A percentile compares a stretch with the other conserved stretches of the same genome.
Evolutionary conservation across 2,888 invertebrate genomes (phyloP).

Genomic region (Pollenia amentaria): DNA sequence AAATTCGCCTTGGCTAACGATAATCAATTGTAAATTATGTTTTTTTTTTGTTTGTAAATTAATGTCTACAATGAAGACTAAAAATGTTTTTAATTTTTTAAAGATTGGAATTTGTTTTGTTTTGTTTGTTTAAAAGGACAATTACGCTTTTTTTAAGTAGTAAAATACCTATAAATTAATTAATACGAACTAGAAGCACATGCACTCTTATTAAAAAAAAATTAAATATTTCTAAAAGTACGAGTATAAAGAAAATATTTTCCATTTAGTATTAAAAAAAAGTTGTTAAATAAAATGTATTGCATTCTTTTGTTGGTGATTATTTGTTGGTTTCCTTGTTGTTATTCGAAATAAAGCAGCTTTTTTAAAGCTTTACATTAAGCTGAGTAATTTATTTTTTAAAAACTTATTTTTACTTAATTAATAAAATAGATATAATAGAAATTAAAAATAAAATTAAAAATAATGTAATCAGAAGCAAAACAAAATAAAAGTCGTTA

Average conservation of each 20-base stretch:
- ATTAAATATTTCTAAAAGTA: constrained; percentile 38
- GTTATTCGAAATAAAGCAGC: constrained; percentile 60
- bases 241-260: constrained; percentile 30
- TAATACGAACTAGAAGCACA: constrained; percentile 74
- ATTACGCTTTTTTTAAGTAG: constrained; percentile 4
- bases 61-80: constrained; percentile 21
- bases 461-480: constrained; percentile 33
- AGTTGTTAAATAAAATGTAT: constrained; percentile 63
- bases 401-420: constrained; percentile 57
- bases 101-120: neutral
- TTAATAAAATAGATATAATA: constrained; percentile 32
- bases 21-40: neutral
- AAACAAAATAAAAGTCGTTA: constrained; percentile 20
- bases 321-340: constrained; percentile 10
- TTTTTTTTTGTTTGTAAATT: constrained; percentile 30
- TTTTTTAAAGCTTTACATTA: constrained; percentile 76
- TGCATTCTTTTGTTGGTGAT: constrained; percentile 62
- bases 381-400: constrained; percentile 74
- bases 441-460: constrained; percentile 30
- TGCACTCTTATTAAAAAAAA: constrained; percentile 65
- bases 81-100: constrained; percentile 6
- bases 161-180: constrained; percentile 72
- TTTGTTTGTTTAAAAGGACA: constrained; percentile 9
- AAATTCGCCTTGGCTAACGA: too few species aligned
- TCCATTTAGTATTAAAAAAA: constrained; percentile 35